These are phyloP conservation scores for Porites evermanni DNA, from an alignment of 92 coral and sea anemone genomes.

Conservation along the genomic window DNA sequence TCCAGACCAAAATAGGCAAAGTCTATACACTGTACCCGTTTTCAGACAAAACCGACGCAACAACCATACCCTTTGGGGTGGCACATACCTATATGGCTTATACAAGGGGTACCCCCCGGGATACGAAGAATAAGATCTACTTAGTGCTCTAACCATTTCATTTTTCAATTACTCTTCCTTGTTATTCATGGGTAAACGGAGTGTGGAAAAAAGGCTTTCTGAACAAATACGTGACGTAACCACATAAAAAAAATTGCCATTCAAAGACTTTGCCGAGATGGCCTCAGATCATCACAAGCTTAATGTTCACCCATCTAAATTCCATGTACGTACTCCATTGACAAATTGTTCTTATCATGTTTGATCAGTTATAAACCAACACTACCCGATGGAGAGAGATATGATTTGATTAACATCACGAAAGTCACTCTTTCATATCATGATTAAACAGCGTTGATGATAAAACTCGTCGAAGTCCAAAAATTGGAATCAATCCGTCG, in stretches of 20 bases:
- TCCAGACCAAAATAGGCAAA: too few species aligned
- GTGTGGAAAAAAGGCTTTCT: neutral
- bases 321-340: neutral
- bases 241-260: too few species aligned
- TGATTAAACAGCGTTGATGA: neutral
- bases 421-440: neutral
- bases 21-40: too few species aligned
- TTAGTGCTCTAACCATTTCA: too few species aligned
- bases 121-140: too few species aligned
- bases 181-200: too few species aligned
- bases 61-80: too few species aligned
- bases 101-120: too few species aligned
- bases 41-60: too few species aligned
- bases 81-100: too few species aligned
- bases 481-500: neutral
- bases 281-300: neutral
- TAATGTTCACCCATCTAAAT: neutral
- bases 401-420: neutral
- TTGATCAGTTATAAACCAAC: neutral
- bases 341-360: neutral
- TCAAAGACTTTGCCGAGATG: neutral
- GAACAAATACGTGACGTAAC: neutral
- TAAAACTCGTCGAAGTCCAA: too few species aligned
- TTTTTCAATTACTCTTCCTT: too few species aligned
- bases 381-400: constrained; percentile 1